A percentile compares a stretch with the other conserved stretches of the same genome.
Evolutionary conservation across 1,140 invertebrate species (phyloP).

Genomic region (Hesperophylax magnus): DNA sequence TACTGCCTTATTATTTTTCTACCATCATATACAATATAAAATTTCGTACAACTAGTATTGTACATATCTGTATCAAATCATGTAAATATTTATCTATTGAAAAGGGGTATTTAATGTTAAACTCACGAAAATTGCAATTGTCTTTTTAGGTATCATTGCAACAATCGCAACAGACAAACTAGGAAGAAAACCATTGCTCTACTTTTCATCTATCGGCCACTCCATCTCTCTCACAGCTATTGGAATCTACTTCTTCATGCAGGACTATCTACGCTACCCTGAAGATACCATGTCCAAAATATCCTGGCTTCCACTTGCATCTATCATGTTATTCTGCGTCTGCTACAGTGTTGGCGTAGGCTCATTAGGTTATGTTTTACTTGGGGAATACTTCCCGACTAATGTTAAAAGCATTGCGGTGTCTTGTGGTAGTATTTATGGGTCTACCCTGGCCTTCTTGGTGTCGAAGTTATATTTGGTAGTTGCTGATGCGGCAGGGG

Average conservation of each 20-base stretch:
- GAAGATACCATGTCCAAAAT: conserved; percentile 58
- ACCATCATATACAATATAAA: too few species aligned
- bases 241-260: conserved; percentile 65
- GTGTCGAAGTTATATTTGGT: conserved; percentile 72
- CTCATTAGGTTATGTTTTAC: conserved; percentile 74
- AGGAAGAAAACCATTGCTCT: conserved; percentile 72
- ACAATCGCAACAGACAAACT: conserved; percentile 72
- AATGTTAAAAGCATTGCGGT: conserved; percentile 70
- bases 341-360: conserved; percentile 69
- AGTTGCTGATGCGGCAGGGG: conserved; percentile 66
- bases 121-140: too few species aligned
- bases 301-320: conserved; percentile 62
- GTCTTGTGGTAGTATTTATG: conserved; percentile 61
- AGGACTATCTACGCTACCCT: conserved; percentile 24
- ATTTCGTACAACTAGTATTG: too few species aligned
- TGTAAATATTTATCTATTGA: too few species aligned
- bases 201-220: conserved; percentile 68
- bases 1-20: too few species aligned
- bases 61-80: too few species aligned
- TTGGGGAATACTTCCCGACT: conserved; percentile 73
- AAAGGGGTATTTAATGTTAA: too few species aligned
- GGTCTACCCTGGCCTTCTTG: conserved; percentile 72
- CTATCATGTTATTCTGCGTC: conserved; percentile 62
- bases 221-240: conserved; percentile 64
- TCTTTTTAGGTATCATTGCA: conserved; percentile 65